Conservation (phyloP, 2,797 vertebrate genomes). For the Glyptemys insculpta region DNA sequence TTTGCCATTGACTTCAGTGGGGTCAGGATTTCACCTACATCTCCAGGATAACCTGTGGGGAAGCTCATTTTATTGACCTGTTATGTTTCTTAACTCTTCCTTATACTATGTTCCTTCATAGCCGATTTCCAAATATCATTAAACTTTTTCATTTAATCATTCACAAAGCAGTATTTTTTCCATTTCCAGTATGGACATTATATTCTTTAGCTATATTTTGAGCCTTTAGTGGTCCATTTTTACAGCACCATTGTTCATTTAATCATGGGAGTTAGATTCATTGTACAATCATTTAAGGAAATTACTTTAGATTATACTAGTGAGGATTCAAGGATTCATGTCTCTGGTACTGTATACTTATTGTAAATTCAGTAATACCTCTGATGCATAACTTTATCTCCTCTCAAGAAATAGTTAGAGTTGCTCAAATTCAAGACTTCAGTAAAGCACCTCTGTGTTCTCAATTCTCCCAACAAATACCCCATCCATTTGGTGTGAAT, state of each 20-base stretch:
- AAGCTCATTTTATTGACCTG: background rate
- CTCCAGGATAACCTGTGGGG: background rate
- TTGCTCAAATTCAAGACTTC: background rate
- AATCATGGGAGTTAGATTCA: background rate
- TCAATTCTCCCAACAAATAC: background rate
- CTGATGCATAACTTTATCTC: background rate
- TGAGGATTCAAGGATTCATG: background rate
- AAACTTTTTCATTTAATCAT: background rate
- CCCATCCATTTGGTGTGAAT: background rate
- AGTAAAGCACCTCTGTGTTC: background rate
- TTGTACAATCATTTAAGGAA: background rate
- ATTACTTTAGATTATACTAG: background rate
- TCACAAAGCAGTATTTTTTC: background rate
- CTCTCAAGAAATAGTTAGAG: background rate
- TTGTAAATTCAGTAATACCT: background rate
- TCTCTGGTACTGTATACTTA: background rate
- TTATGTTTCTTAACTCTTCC: background rate
- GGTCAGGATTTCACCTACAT: background rate
- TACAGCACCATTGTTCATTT: background rate
- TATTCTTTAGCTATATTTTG: background rate
- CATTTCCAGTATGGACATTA: background rate
- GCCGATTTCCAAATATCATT: background rate
- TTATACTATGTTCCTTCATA: background rate
- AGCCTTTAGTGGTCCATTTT: background rate
- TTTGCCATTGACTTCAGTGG: background rate